phyloP scores from a whole-genome alignment of 2,888 invertebrate species.

The Melolontha melolontha region DNA sequence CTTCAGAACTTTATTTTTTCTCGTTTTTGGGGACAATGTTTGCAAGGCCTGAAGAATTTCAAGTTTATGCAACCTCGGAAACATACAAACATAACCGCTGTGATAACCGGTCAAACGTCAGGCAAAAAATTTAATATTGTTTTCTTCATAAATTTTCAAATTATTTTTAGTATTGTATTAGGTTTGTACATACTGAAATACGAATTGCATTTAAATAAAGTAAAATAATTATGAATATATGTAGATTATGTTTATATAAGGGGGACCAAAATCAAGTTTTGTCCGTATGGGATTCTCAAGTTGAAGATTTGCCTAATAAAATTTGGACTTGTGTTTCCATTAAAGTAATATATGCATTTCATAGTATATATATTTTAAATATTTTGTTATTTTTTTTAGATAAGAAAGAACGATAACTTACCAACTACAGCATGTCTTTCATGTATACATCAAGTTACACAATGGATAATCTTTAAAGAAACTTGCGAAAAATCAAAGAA shows the following conservation, averaged over 20 bases:
- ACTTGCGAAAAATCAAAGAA: constrained; percentile 54
- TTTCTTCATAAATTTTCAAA: too few relatives aligned
- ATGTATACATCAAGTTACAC: constrained; percentile 54
- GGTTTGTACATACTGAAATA: too few relatives aligned
- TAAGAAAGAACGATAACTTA: constrained; percentile 51
- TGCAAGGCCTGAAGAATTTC: neutral
- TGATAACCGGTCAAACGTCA: too few relatives aligned
- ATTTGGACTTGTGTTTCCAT: constrained; percentile 56
- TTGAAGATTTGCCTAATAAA: constrained; percentile 52
- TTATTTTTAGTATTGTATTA: too few relatives aligned
- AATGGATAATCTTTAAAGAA: constrained; percentile 55
- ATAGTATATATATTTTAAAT: neutral
- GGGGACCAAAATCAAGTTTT: constrained; percentile 49
- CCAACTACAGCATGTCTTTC: constrained; percentile 52
- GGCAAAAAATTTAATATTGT: too few relatives aligned
- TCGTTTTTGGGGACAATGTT: constrained; percentile 12
- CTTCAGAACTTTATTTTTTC: constrained; percentile 16
- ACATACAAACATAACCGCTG: neutral
- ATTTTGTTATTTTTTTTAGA: constrained; percentile 46
- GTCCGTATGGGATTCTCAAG: constrained; percentile 51
- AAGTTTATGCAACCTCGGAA: constrained; percentile 20
- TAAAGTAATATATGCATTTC: constrained; percentile 49
- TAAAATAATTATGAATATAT: constrained; percentile 48
- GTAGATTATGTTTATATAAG: constrained; percentile 57
- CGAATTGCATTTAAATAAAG: too few relatives aligned